Percentiles rank a stretch among this genome's conserved stretches.
Conservation (phyloP, 2,888 invertebrate species). For the Metopia argyrocephala region DNA sequence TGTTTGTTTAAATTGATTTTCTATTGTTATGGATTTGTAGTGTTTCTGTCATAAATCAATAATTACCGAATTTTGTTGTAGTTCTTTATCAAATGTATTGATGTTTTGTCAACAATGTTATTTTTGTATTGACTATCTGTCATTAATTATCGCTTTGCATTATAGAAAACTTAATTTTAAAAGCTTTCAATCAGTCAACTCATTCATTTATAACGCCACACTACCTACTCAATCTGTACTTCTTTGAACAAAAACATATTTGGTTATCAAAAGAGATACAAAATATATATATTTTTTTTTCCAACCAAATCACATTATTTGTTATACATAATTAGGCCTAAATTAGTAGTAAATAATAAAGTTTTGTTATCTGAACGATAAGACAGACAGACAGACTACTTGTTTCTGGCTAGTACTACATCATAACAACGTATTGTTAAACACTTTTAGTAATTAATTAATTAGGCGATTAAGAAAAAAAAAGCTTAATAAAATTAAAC, state of each 20-base stretch:
- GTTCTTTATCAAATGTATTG: slow-evolving; percentile 33
- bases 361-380: too few species aligned
- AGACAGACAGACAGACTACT: too few species aligned
- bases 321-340: too few species aligned
- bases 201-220: too few species aligned
- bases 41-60: slow-evolving; percentile 63
- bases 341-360: too few species aligned
- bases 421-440: not conserved
- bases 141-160: slow-evolving; percentile 38
- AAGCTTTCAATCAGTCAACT: slow-evolving; percentile 32
- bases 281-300: not conserved
- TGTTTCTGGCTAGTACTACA: too few species aligned
- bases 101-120: slow-evolving; percentile 45
- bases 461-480: not conserved
- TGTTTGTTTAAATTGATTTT: slow-evolving; percentile 27
- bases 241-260: too few species aligned
- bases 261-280: not conserved
- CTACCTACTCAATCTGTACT: too few species aligned
- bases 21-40: slow-evolving; percentile 36
- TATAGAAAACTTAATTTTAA: slow-evolving; percentile 4
- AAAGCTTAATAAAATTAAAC: too few species aligned
- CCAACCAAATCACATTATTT: not conserved
- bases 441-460: not conserved
- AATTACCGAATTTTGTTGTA: slow-evolving; percentile 46
- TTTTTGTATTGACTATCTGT: slow-evolving; percentile 38